These are phyloP conservation scores for Zaprionus capensis DNA, from an alignment of 1,140 invertebrate genomes.

Conservation along the genomic window DNA sequence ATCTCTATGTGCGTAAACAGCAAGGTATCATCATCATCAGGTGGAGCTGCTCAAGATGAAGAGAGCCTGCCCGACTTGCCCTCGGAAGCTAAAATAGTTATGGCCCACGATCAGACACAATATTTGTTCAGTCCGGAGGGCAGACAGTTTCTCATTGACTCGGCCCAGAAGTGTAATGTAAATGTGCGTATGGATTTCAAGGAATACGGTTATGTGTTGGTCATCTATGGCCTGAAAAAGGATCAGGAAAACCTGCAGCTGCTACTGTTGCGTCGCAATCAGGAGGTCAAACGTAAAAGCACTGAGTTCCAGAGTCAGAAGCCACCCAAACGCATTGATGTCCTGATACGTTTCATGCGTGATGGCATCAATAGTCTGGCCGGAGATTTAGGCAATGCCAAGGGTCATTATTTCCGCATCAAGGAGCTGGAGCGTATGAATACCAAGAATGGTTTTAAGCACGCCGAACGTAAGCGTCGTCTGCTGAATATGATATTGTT, in stretches of 20 bases:
- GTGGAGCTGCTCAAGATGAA: not conserved
- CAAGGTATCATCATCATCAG: not conserved
- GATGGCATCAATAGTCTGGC: constrained; percentile 66
- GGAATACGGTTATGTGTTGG: constrained; percentile 84
- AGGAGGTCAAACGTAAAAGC: constrained; percentile 61
- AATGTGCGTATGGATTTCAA: constrained; percentile 80
- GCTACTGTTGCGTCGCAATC: constrained; percentile 73
- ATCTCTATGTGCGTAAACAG: constrained; percentile 71
- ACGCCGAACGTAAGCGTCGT: constrained; percentile 81
- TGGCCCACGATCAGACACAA: constrained; percentile 84
- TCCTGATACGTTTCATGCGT: constrained; percentile 65
- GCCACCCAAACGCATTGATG: constrained; percentile 66
- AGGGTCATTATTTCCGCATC: constrained; percentile 84
- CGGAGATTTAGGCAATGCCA: constrained; percentile 80
- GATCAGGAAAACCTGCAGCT: constrained; percentile 85
- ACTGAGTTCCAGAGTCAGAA: constrained; percentile 67
- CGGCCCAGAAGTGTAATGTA: constrained; percentile 83
- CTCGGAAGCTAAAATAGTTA: constrained; percentile 84
- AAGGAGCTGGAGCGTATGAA: constrained; percentile 84
- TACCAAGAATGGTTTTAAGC: constrained; percentile 84
- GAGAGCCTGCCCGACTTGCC: constrained; percentile 49
- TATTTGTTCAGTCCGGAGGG: constrained; percentile 85
- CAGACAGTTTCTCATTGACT: constrained; percentile 78
- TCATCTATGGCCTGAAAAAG: constrained; percentile 84
- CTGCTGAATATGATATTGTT: constrained; percentile 86